Percentiles rank a stretch among this genome's conserved stretches.
phyloP scores from a whole-genome alignment of 2,888 invertebrate genomes.

The Rhaphigaster nebulosa region DNA sequence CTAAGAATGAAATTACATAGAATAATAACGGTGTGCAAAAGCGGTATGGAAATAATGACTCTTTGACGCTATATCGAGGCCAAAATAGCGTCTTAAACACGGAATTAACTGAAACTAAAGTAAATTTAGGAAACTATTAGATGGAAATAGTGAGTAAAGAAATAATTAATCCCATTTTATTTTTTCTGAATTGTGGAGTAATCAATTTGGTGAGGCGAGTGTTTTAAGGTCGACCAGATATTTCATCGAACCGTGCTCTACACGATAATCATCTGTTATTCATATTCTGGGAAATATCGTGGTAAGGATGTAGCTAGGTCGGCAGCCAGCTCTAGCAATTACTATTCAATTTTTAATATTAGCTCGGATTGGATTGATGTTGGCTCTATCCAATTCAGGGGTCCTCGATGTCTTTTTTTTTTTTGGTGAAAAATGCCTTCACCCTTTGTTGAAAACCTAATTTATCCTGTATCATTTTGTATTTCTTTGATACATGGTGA shows the following conservation, averaged over 20 bases:
- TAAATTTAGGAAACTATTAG: too few relatives aligned
- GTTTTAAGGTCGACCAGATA: background rate
- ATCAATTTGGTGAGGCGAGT: background rate
- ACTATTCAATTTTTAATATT: constrained; percentile 20
- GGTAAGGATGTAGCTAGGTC: background rate
- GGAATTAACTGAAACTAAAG: too few relatives aligned
- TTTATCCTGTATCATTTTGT: too few relatives aligned
- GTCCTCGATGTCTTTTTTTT: background rate
- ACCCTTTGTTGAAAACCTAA: too few relatives aligned
- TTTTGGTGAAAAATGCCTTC: background rate
- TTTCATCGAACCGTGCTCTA: background rate
- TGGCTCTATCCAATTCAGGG: background rate
- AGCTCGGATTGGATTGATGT: background rate
- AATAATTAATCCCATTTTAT: too few relatives aligned
- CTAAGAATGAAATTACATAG: too few relatives aligned
- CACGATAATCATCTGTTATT: constrained; percentile 28
- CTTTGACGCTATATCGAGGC: too few relatives aligned
- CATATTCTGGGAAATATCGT: constrained; percentile 28
- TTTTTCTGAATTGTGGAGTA: background rate
- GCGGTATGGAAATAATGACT: too few relatives aligned
- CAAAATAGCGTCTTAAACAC: too few relatives aligned
- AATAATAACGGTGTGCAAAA: too few relatives aligned
- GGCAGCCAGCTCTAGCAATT: constrained; percentile 1
- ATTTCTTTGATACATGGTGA: too few relatives aligned
- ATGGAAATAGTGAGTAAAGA: too few relatives aligned